phyloP scores from a whole-genome alignment of 2,888 invertebrate species.

The Cryptocephalus moraei region DNA sequence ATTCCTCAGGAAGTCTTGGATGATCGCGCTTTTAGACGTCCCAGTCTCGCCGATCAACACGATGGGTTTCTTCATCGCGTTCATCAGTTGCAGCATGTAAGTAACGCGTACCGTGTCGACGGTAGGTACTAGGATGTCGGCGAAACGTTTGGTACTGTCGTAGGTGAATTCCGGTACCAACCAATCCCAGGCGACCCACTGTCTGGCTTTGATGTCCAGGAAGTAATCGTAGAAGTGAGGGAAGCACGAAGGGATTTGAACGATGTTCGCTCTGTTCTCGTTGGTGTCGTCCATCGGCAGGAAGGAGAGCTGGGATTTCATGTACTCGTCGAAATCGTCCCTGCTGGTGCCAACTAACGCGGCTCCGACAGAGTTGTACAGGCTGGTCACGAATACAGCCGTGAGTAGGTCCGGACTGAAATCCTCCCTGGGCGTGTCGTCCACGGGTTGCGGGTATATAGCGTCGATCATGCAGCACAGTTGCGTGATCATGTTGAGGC shows the following conservation, averaged over 20 bases:
- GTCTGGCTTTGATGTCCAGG: slow-evolving; percentile 52
- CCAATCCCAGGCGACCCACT: slow-evolving; percentile 82
- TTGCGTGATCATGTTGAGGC: slow-evolving; percentile 79
- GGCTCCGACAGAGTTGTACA: slow-evolving; percentile 82
- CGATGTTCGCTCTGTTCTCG: slow-evolving; percentile 55
- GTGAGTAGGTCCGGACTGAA: slow-evolving; percentile 52
- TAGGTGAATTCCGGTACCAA: slow-evolving; percentile 69
- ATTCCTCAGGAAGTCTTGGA: slow-evolving; percentile 67
- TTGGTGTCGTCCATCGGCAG: slow-evolving; percentile 55
- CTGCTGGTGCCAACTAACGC: slow-evolving; percentile 59
- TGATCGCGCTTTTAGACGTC: slow-evolving; percentile 86
- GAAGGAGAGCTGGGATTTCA: slow-evolving; percentile 54
- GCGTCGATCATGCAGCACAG: slow-evolving; percentile 72
- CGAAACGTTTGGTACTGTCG: slow-evolving; percentile 57
- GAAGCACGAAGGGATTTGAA: slow-evolving; percentile 62
- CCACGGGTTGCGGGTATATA: slow-evolving; percentile 36
- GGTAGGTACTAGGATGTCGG: slow-evolving; percentile 82
- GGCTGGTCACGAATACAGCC: slow-evolving; percentile 60
- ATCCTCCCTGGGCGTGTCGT: slow-evolving; percentile 29
- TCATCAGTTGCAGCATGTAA: slow-evolving; percentile 70
- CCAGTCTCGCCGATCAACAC: slow-evolving; percentile 85
- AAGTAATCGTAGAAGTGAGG: slow-evolving; percentile 75
- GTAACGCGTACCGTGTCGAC: slow-evolving; percentile 75
- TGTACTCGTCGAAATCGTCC: slow-evolving; percentile 64
- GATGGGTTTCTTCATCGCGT: slow-evolving; percentile 63